Conservation (phyloP, 2,113 vertebrate genomes). For the Aldabrachelys gigantea region DNA sequence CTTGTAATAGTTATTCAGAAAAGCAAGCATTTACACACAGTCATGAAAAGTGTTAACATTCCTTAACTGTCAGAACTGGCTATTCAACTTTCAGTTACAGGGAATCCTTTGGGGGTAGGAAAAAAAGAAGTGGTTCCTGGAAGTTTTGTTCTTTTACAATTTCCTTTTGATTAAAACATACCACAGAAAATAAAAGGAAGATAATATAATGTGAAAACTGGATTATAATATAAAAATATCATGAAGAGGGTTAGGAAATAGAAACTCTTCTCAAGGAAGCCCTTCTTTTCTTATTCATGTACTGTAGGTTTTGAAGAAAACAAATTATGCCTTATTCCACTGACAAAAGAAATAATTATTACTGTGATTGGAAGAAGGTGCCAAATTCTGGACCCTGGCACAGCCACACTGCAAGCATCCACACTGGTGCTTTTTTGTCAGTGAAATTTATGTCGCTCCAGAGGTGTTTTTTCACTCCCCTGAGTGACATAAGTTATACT, state of each 20-base stretch:
- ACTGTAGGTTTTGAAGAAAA: background rate
- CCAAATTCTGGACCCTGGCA: accelerated
- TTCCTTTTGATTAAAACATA: background rate
- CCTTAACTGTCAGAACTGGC: background rate
- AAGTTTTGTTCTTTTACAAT: background rate
- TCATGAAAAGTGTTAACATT: background rate
- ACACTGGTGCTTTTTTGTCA: no score
- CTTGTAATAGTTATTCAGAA: background rate
- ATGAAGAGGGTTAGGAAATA: background rate
- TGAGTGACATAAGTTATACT: no score
- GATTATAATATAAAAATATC: background rate
- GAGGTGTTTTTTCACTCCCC: no score
- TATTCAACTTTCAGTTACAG: background rate
- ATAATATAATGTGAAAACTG: background rate
- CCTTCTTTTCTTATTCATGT: background rate
- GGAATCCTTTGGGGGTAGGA: background rate
- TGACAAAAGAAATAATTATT: background rate
- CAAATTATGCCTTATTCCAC: background rate
- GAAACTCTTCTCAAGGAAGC: background rate
- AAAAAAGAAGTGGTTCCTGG: background rate
- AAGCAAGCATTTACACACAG: background rate
- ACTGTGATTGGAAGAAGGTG: background rate
- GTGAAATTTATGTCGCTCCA: no score
- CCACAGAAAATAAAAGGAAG: background rate
- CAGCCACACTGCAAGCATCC: background rate